A percentile compares a stretch with the other conserved stretches of the same genome.
phyloP scores from a whole-genome alignment of 2,797 vertebrate species.

The Hippoglossus hippoglossus region DNA sequence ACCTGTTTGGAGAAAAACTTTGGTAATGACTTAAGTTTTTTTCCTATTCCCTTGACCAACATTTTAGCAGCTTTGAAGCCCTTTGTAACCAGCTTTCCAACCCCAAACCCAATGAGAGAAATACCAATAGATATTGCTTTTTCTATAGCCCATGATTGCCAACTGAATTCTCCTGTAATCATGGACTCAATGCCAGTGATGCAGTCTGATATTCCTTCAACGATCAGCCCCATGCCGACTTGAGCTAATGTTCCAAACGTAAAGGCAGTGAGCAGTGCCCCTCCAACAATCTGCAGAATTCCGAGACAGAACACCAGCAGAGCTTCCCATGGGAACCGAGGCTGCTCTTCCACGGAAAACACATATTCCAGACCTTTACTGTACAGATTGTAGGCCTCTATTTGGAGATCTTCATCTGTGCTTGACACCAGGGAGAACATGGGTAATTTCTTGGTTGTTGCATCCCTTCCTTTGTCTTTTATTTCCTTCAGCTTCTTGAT shows the following conservation, averaged over 20 bases:
- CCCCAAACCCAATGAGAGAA: conserved; percentile 15
- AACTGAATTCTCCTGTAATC: conserved; percentile 57
- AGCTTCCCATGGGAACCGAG: conserved; percentile 37
- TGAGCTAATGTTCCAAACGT: conserved; percentile 29
- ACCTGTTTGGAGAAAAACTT: conserved; percentile 27
- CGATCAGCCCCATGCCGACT: conserved; percentile 32
- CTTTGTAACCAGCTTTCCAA: conserved; percentile 48
- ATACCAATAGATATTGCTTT: conserved; percentile 35
- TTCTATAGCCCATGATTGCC: conserved; percentile 39
- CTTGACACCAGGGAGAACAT: conserved; percentile 25
- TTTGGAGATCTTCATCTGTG: conserved; percentile 26
- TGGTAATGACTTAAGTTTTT: conserved; percentile 44
- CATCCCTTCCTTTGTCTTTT: neutral
- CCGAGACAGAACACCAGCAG: conserved; percentile 22
- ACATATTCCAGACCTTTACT: conserved; percentile 37
- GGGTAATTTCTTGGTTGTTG: conserved; percentile 10
- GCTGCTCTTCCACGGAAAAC: conserved; percentile 39
- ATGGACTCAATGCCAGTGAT: conserved; percentile 24
- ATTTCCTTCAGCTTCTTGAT: conserved; percentile 39
- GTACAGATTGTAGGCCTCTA: conserved; percentile 36
- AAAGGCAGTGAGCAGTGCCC: conserved; percentile 10
- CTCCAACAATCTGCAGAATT: conserved; percentile 39
- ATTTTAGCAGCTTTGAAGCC: conserved; percentile 24
- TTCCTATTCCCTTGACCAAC: conserved; percentile 1
- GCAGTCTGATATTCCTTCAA: conserved; percentile 42